Base-by-base conservation (phyloP, 1,140 invertebrate species). In the Lasioglossum albipes region DNA sequence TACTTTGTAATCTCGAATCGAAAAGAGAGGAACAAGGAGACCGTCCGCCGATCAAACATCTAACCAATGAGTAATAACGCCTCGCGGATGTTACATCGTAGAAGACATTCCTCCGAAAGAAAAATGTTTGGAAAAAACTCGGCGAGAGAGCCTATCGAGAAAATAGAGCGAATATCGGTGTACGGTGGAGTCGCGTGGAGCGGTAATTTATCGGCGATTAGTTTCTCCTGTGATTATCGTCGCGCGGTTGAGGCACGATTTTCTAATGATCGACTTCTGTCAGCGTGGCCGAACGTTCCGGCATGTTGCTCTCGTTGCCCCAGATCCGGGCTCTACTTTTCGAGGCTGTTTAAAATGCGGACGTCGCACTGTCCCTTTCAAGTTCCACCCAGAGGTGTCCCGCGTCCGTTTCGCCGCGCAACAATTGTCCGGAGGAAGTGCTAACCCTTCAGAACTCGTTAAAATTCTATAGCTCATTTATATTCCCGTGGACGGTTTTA, bases 321-420 rank as follows among this genome's bases (percentile, higher is more conserved):
- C 45, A 79, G 49, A 79, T 79, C 16, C 41, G 7, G 36, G 0
- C 22, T 13, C 71, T 66, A 49, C 62, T 67, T 79, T 79, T 52
- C 70, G 62, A 66, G 22, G 22, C 71, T 74, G 52, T 20, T 79
- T 79, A 79, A 74, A 67, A 79, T 79, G 62, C 77, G 74, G 13
- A 67, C 62, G 52, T 42, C 71, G 62, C 71, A 79, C 71, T 79
- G 71, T 79, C 70, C 76, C 76, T 79, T 79, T 79, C 76, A 16
- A n/a, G 22, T 79, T 31, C 45, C 12, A 31, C 45, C 31, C 2
- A 65, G 73, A 54, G 52, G 52, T 54, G 18, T 54, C 45, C 10
- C 45, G 45, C 18, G 52, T 20, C 4, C 52, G 36, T 74, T 66
- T 79, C 20, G 70, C 9, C 71, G 67, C 62, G 77, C 41, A 42